These are phyloP conservation scores for Trachymyrmex septentrionalis DNA, from an alignment of 1,140 invertebrate genomes.

Conservation along the genomic window DNA sequence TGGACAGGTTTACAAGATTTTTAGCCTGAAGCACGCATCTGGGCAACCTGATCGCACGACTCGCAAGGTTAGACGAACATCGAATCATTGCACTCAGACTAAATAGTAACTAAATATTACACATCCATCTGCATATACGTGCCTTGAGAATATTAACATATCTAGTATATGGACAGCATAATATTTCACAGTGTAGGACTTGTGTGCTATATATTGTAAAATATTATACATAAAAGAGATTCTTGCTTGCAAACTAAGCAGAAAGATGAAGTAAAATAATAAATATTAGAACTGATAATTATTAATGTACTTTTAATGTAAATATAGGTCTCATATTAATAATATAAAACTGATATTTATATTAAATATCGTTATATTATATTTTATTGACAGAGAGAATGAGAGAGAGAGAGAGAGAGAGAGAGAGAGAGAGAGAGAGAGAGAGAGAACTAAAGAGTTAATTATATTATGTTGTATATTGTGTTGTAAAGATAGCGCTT, in stretches of 20 bases:
- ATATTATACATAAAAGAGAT: not conserved
- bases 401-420: no score
- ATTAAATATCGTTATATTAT: not conserved
- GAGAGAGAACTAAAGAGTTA: not conserved
- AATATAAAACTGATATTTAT: not conserved
- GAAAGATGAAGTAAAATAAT: not conserved
- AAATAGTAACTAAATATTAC: slow-evolving; percentile 65
- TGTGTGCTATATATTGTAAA: not conserved
- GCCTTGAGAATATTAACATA: not conserved
- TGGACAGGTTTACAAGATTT: slow-evolving; percentile 57
- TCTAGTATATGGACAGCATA: not conserved
- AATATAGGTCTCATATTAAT: not conserved
- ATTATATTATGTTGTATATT: not conserved
- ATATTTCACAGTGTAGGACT: not conserved
- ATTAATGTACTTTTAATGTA: not conserved
- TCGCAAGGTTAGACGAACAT: slow-evolving; percentile 57
- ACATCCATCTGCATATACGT: not conserved
- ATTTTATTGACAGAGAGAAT: not conserved
- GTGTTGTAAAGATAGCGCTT: not conserved
- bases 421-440: no score
- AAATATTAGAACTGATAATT: not conserved
- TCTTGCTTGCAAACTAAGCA: not conserved
- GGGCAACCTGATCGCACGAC: slow-evolving; percentile 61
- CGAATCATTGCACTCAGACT: slow-evolving; percentile 69
- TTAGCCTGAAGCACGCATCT: slow-evolving; percentile 52